Evolutionary conservation across 1,140 invertebrate species (phyloP), one percentile per base, ranked within the genome.

Genomic region (Hydropsyche tenuis): DNA sequence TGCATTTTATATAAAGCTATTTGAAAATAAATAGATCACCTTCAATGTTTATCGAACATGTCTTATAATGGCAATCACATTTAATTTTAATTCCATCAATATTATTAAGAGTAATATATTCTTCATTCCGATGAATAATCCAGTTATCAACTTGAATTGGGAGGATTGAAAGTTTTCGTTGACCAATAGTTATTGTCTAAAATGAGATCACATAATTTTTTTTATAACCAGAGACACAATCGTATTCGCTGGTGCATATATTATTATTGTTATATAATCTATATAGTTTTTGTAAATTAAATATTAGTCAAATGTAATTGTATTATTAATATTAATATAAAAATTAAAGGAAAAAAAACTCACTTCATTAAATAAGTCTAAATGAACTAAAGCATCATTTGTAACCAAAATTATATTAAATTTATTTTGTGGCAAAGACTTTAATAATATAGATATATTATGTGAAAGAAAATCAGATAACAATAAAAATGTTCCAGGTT

Each of bases 371-470:
- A 83, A 82, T 73, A 85, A 76, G 68, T 85, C 81, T 1, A 85
- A 79, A 46, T 80, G 78, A 1, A 86, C 78, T 0, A 85, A 65
- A 16, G 78, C 78, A 27, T 73, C 79, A 5, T 77, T 78, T 0
- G 83, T 81, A 0, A 86, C 69, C 2, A 85, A 64, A 5, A 85
- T 73, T 5, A 86, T 72, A 42, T 83, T 80, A 70, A 82, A 85
- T 37, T 79, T 76, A 4, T 80, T 80, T 11, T 80, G 80, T 0
- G 80, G 79, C 73, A 82, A 81, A 66, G 80, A 81, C 56, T 82
- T 78, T 80, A 84, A 80, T 2, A 86, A 79, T 0, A 85, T 80
- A 0, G 82, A 83, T 78, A 86, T 84, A 77, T 85, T 84, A 75
- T 81, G 79, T 20, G 79, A 79, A 7, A 79, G 75, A 65, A 84